Evolutionary conservation across 2,113 vertebrate species (phyloP).

Genomic region (Willisornis vidua): DNA sequence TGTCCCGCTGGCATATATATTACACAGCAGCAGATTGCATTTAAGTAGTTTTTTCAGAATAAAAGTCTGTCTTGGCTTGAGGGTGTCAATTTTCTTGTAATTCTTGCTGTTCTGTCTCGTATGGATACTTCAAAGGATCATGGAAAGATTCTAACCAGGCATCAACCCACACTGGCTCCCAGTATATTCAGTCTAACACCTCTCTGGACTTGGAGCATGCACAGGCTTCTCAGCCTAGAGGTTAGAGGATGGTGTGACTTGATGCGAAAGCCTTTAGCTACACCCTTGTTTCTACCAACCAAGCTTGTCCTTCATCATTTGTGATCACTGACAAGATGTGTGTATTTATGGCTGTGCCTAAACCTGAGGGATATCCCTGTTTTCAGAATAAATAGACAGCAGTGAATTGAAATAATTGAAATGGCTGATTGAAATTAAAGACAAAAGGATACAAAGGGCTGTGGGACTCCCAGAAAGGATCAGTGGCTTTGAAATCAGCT

Average conservation of each 20-base stretch:
- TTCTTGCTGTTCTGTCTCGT: neutral
- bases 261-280: neutral
- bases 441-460: neutral
- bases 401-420: neutral
- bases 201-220: neutral
- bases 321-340: neutral
- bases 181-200: neutral
- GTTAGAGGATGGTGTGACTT: neutral
- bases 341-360: neutral
- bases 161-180: neutral
- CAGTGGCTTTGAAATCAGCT: neutral
- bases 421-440: neutral
- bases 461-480: neutral
- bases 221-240: neutral
- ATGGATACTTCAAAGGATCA: neutral
- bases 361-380: neutral
- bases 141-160: neutral
- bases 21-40: slow-evolving; percentile 40
- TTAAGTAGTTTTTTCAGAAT: slow-evolving; percentile 27
- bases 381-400: neutral
- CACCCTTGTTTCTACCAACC: neutral
- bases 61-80: slow-evolving; percentile 15
- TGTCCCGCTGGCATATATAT: slow-evolving; percentile 32
- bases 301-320: neutral
- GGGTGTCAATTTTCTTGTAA: neutral